Conservation (phyloP, 2,113 vertebrate genomes). For the Leucosticte australis region DNA sequence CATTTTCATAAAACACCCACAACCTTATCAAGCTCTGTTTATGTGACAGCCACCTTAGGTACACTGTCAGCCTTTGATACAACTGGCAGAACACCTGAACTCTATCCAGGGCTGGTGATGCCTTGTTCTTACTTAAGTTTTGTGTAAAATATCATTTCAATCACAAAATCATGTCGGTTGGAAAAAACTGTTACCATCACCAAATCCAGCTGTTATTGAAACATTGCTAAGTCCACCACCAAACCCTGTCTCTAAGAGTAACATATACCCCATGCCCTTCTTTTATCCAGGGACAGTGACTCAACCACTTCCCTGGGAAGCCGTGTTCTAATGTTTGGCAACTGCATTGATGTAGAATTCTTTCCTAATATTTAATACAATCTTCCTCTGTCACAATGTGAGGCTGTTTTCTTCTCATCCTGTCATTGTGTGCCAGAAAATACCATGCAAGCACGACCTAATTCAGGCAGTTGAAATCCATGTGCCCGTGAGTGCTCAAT, state of each 20-base stretch:
- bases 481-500: accelerated
- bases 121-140: not conserved
- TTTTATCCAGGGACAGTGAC: not conserved
- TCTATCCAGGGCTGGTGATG: not conserved
- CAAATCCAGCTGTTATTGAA: not conserved
- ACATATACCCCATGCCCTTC: accelerated
- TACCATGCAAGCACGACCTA: not conserved
- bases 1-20: not conserved
- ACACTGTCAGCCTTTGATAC: not conserved
- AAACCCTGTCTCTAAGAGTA: not conserved
- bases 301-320: not conserved
- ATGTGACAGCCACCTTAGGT: not conserved
- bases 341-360: accelerated
- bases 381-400: not conserved
- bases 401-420: accelerated
- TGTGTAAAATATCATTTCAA: not conserved
- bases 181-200: not conserved
- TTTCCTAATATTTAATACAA: not conserved
- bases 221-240: not conserved
- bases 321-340: not conserved
- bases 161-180: not conserved
- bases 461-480: not conserved
- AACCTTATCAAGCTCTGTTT: not conserved
- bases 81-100: not conserved
- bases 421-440: not conserved